Evolutionary conservation across 2,113 vertebrate species (phyloP).

Genomic region (Lipotes vexillifer): DNA sequence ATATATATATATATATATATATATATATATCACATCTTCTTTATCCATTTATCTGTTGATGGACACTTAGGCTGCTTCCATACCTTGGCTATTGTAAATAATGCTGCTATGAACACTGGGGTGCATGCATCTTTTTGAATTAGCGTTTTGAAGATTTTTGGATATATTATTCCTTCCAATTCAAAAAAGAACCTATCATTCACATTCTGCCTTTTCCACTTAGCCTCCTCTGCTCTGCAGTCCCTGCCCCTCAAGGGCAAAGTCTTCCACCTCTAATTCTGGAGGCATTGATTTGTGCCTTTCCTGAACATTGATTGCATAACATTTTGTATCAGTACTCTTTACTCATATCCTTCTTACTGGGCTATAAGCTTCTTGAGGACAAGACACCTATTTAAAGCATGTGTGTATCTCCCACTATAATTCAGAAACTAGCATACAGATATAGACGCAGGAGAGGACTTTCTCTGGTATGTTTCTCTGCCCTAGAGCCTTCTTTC

Average conservation of each 20-base stretch:
- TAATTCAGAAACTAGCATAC: background rate
- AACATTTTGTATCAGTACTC: background rate
- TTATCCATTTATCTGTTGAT: background rate
- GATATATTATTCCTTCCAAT: background rate
- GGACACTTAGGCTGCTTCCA: background rate
- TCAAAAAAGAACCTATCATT: background rate
- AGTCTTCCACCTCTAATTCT: background rate
- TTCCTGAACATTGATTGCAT: background rate
- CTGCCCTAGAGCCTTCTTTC: background rate
- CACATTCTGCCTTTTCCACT: no score
- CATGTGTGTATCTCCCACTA: background rate
- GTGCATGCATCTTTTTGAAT: background rate
- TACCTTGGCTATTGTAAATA: background rate
- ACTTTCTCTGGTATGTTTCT: background rate
- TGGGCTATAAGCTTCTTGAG: background rate
- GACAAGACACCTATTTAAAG: background rate
- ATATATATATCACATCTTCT: background rate
- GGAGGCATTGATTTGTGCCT: background rate
- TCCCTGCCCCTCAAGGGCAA: no score
- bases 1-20: no score
- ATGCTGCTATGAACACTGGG: background rate
- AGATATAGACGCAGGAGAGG: no score
- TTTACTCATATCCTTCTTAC: background rate
- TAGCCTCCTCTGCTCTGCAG: no score
- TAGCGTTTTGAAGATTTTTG: background rate